These are phyloP conservation scores for Apamea anceps DNA, from an alignment of 2,888 invertebrate genomes.

Conservation along the genomic window DNA sequence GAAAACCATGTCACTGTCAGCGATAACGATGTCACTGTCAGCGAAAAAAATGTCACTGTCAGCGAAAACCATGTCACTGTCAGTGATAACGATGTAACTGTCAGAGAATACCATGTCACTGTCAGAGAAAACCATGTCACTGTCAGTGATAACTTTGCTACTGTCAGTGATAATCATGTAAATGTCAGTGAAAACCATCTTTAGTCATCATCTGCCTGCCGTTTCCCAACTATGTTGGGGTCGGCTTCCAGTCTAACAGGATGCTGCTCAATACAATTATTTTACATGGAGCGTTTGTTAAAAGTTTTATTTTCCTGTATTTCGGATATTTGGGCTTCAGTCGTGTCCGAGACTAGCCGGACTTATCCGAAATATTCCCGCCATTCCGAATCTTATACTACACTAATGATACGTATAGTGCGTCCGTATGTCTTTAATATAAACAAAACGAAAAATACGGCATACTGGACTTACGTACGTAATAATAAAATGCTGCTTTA, in stretches of 20 bases:
- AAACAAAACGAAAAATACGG: not conserved
- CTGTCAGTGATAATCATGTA: not conserved
- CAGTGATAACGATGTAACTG: no score
- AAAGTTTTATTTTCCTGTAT: not conserved
- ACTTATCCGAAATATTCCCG: not conserved
- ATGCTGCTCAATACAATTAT: no score
- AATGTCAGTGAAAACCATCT: not conserved
- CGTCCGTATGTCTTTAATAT: not conserved
- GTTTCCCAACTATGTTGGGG: not conserved
- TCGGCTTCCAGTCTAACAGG: not conserved
- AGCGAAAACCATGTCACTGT: no score
- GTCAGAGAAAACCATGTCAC: no score
- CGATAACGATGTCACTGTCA: no score
- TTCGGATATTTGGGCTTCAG: not conserved
- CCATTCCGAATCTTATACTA: constrained; percentile 6
- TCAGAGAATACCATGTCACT: no score
- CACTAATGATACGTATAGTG: not conserved
- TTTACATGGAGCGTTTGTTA: not conserved
- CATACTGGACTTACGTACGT: constrained; percentile 11
- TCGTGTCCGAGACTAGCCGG: not conserved
- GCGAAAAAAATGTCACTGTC: no score
- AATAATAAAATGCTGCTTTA: constrained; percentile 9
- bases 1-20: no score
- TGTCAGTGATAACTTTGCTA: not conserved
- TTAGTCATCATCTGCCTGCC: not conserved